A percentile compares a stretch with the other conserved stretches of the same genome.
Evolutionary conservation across 2,113 vertebrate genomes (phyloP).

Genomic region (Narcine bancroftii): DNA sequence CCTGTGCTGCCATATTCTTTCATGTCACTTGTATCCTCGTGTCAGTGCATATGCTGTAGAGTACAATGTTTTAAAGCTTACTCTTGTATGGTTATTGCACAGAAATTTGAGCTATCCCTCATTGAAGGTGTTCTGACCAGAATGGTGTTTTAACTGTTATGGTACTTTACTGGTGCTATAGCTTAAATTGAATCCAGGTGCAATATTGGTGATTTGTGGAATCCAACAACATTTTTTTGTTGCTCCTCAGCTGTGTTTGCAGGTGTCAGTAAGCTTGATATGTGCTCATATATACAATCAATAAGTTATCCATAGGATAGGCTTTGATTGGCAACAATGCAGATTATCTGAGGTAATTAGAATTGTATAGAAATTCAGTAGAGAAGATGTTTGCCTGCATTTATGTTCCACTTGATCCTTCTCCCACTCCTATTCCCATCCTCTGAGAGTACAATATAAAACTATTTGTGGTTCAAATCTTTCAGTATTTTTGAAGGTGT

Average conservation of each 20-base stretch:
- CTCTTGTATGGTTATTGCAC: background rate
- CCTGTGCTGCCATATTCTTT: no score
- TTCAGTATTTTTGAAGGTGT: background rate
- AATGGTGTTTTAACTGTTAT: background rate
- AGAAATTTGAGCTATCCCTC: background rate
- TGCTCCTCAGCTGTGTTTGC: background rate
- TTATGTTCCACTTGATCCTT: background rate
- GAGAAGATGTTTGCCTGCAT: background rate
- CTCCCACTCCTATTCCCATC: background rate
- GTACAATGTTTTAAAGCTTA: background rate
- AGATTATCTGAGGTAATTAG: background rate
- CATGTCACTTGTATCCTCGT: background rate
- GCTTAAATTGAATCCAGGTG: constrained; percentile 2
- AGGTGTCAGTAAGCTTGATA: background rate
- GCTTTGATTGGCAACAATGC: background rate
- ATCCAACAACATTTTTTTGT: background rate
- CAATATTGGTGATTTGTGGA: background rate
- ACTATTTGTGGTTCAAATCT: background rate
- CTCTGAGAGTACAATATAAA: background rate
- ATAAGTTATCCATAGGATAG: background rate
- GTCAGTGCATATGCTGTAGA: background rate
- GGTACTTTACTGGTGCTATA: background rate
- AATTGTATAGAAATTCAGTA: background rate
- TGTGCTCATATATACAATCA: background rate
- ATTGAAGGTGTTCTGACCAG: background rate